Percentiles rank a stretch among this genome's conserved stretches.
Conservation (phyloP, 1,140 invertebrate genomes). For the Luehdorfia chinensis region DNA sequence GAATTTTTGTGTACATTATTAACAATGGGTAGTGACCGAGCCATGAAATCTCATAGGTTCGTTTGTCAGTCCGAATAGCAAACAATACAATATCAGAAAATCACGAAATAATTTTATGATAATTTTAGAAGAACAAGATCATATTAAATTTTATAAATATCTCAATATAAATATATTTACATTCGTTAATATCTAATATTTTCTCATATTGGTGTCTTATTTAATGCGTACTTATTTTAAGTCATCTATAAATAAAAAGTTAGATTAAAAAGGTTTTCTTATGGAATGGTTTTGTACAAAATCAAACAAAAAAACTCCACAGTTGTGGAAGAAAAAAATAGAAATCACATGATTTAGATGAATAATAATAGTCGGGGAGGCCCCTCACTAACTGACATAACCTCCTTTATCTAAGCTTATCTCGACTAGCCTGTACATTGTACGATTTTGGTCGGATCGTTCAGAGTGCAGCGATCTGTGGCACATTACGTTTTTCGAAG, state of each 20-base stretch:
- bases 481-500: conserved; percentile 9
- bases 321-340: conserved; percentile 43
- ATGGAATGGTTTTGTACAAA: conserved; percentile 77
- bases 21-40: conserved; percentile 24
- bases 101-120: conserved; percentile 60
- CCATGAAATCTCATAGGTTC: conserved; percentile 17
- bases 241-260: conserved; percentile 62
- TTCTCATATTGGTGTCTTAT: conserved; percentile 73
- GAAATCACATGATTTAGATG: conserved; percentile 57
- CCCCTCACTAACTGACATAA: conserved; percentile 18
- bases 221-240: conserved; percentile 67
- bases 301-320: conserved; percentile 62
- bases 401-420: conserved; percentile 37
- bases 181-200: conserved; percentile 66
- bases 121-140: conserved; percentile 71
- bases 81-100: conserved; percentile 51
- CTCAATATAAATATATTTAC: conserved; percentile 76
- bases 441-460: conserved; percentile 45
- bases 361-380: conserved; percentile 32
- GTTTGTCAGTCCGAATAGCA: conserved; percentile 52
- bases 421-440: conserved; percentile 70
- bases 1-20: conserved; percentile 40
- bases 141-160: conserved; percentile 76
- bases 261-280: conserved; percentile 64
- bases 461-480: conserved; percentile 23